Evolutionary conservation across 2,113 vertebrate species (phyloP), one percentile per base, ranked within the genome.

Genomic region (Bubalus kerabau): DNA sequence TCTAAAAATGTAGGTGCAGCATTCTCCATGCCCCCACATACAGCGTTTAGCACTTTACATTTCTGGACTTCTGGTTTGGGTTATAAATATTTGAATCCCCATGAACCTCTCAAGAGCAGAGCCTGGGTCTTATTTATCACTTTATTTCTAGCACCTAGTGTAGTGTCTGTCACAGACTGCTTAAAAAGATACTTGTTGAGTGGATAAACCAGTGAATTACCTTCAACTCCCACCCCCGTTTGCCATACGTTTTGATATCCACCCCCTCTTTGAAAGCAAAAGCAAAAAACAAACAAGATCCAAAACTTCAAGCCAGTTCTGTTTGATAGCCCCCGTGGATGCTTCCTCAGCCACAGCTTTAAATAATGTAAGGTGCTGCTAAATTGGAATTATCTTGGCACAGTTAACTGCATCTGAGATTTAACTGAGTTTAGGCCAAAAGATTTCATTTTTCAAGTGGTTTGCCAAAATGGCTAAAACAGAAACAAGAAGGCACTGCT

Each of bases 401-500:
- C 14, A 28, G 52, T 87, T 87, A 36, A 95, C 57, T 78, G 43
- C 60, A 86, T 85, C 94, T 83, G 89, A 97, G 91, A 87, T 87
- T 46, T 83, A 97, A 76, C 60, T 97, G 92, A 92, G 67, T 91
- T 90, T 59, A 83, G 76, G 90, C 85, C 88, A 92, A 94, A 96
- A 91, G 87, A 97, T 84, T 94, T 97, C 91, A 81, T 95, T 97
- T 98, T 96, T 94, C 43, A 78, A 97, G 21, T 67, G 30, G 62
- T 97, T 97, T 97, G 95, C 93, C 95, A 95, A 94, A 95, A 90
- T 87, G 91, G 86, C 94, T 92, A 94, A 93, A 95, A 94, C 82
- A 94, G 93, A 97, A 98, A 93, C 23, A 93, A 59, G 52, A 57
- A 48, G 78, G 57, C 48, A 86, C 60, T 40, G 91, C 91, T 97